Evolutionary conservation across 2,113 vertebrate species (phyloP), one percentile per base, ranked within the genome.

Genomic region (Seriola dumerili): DNA sequence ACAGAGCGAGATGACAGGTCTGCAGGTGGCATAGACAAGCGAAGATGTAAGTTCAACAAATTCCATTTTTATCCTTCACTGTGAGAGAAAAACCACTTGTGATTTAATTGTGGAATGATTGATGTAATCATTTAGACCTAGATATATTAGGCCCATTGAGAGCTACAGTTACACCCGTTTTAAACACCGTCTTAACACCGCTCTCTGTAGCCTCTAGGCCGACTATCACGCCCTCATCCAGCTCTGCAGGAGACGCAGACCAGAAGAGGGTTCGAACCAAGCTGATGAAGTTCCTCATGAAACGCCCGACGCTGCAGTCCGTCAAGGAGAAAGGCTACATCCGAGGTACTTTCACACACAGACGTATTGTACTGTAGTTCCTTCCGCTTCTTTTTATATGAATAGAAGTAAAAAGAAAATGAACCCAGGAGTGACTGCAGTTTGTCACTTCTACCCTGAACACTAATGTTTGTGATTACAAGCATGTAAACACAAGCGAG

Each of bases 251-350:
- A 17, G 97, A 98, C 5, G 82, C 81, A 0, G 98, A 99, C 36
- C 79, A 93, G 78, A 96, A 83, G 91, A 95, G 91, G 77, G 96
- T 97, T 50, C 94, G 97, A 21, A 94, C 95, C 78, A 97, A 97
- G 44, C 96, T 98, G 58, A 96, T 94, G 88, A 98, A 96, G 89
- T 97, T 98, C 89, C 95, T 98, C 23, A 94, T 94, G 94, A 95
- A 95, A 69, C 93, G 97, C 1, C 97, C 97, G 1, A 97, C 97
- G 0, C 85, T 97, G 87, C 97, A 99, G 91, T 95, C 96, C 0
- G 94, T 98, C 85, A 94, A 97, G 11, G 97, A 99, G 36, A 96
- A 95, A 78, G 97, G 97, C 63, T 99, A 99, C 95, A 97, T 98
- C 90, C 93, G 93, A 93, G 97, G 97, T 97, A 92, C 21, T 8